Percentiles rank a stretch among this genome's conserved stretches.
phyloP scores from a whole-genome alignment of 2,113 vertebrate genomes.

The Python bivittatus region DNA sequence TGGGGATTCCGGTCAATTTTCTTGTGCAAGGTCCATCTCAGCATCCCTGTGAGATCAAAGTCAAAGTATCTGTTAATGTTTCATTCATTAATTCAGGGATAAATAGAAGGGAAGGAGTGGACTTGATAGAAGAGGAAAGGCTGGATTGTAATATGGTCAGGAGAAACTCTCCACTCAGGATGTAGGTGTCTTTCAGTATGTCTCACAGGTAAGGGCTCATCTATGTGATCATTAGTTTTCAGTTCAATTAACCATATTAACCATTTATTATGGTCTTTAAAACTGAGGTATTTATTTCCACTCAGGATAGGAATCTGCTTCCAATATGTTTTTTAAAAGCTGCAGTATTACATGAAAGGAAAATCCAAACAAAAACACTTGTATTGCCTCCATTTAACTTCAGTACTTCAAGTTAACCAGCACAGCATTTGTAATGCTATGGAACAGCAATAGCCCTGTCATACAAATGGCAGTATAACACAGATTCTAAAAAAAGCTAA shows the following conservation, averaged over 20 bases:
- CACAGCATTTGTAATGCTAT: neutral
- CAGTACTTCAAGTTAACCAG: neutral
- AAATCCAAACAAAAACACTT: neutral
- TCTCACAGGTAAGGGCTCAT: neutral
- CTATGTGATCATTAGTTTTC: neutral
- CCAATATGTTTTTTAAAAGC: neutral
- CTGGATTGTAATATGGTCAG: neutral
- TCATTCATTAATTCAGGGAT: neutral
- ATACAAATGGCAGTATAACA: neutral
- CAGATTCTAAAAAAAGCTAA: neutral
- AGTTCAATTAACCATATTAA: neutral
- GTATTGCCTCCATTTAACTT: neutral
- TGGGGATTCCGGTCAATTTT: slow-evolving; percentile 83
- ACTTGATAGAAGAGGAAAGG: neutral
- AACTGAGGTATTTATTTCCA: neutral
- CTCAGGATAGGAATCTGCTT: neutral
- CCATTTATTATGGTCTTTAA: neutral
- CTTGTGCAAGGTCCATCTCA: slow-evolving; percentile 93
- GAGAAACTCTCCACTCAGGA: neutral
- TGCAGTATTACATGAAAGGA: neutral
- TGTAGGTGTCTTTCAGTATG: neutral
- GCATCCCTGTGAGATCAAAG: slow-evolving; percentile 79
- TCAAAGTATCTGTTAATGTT: neutral
- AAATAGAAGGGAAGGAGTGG: neutral
- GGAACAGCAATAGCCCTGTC: neutral